These are phyloP conservation scores for Trachurus trachurus DNA, from an alignment of 2,797 vertebrate species.

Conservation along the genomic window DNA sequence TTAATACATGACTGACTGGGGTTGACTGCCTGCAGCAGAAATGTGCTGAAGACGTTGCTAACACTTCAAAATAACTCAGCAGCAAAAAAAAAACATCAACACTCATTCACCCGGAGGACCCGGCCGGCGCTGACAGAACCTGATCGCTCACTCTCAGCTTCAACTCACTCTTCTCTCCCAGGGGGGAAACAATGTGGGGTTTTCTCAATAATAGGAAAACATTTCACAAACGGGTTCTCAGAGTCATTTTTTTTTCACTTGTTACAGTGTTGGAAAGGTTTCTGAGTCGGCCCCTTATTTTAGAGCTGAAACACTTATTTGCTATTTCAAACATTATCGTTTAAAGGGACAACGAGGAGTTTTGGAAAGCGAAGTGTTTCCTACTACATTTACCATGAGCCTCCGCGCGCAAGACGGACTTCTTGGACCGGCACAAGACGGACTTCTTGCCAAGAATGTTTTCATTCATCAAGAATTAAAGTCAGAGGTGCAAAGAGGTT, in stretches of 20 bases:
- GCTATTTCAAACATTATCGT: background rate
- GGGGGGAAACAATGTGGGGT: background rate
- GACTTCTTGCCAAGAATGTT: too few relatives aligned
- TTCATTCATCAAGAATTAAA: too few relatives aligned
- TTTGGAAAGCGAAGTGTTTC: too few relatives aligned
- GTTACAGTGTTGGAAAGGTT: background rate
- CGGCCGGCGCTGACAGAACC: conserved; percentile 11
- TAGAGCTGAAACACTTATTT: too few relatives aligned
- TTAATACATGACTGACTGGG: conserved; percentile 5
- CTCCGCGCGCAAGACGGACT: too few relatives aligned
- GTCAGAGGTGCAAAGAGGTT: too few relatives aligned
- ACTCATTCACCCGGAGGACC: conserved; percentile 34
- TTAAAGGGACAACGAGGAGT: too few relatives aligned
- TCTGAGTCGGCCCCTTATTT: too few relatives aligned
- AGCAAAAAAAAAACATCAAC: conserved; percentile 24
- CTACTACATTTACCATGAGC: too few relatives aligned
- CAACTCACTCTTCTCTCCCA: conserved; percentile 33
- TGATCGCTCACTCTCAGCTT: conserved; percentile 36
- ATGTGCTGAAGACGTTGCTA: conserved; percentile 3
- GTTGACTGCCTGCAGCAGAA: conserved; percentile 29
- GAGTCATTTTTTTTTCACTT: background rate
- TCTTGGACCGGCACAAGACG: too few relatives aligned
- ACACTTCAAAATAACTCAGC: conserved; percentile 33
- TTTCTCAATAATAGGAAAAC: background rate
- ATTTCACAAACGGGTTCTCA: background rate